phyloP scores from a whole-genome alignment of 2,888 invertebrate species.

The Synergus gifuensis region DNA sequence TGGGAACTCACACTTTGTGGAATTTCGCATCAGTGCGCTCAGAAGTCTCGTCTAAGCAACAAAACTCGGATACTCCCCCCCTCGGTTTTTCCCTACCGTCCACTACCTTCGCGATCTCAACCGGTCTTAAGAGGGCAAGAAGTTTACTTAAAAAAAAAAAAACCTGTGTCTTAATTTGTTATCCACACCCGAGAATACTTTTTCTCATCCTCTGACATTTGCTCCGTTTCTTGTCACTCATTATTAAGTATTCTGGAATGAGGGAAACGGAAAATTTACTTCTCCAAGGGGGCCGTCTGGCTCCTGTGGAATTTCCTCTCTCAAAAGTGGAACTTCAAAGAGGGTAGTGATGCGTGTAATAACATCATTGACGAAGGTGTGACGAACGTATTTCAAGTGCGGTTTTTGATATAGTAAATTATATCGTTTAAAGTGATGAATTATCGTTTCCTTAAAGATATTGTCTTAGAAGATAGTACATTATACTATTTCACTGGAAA shows the following conservation, averaged over 20 bases:
- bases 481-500: not conserved
- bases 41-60: constrained; percentile 53
- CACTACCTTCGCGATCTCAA: not conserved
- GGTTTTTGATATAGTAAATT: not conserved
- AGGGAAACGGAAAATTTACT: constrained; percentile 18
- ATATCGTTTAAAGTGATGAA: not conserved
- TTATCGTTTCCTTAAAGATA: not conserved
- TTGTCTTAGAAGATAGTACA: not conserved
- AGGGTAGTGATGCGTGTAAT: constrained; percentile 20
- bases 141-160: not conserved
- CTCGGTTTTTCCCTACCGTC: not conserved
- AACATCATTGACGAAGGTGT: constrained; percentile 1
- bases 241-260: constrained; percentile 9
- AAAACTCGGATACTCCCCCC: constrained; percentile 17
- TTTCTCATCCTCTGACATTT: not conserved
- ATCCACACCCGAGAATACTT: not conserved
- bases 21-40: constrained; percentile 57
- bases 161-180: not conserved
- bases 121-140: not conserved
- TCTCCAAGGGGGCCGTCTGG: not conserved
- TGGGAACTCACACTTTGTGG: constrained; percentile 52
- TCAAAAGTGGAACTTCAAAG: constrained; percentile 1
- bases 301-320: constrained; percentile 7
- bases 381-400: constrained; percentile 2
- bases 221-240: not conserved